Evolutionary conservation across 2,888 invertebrate genomes (phyloP).

Genomic region (Lasioglossum calceatum): DNA sequence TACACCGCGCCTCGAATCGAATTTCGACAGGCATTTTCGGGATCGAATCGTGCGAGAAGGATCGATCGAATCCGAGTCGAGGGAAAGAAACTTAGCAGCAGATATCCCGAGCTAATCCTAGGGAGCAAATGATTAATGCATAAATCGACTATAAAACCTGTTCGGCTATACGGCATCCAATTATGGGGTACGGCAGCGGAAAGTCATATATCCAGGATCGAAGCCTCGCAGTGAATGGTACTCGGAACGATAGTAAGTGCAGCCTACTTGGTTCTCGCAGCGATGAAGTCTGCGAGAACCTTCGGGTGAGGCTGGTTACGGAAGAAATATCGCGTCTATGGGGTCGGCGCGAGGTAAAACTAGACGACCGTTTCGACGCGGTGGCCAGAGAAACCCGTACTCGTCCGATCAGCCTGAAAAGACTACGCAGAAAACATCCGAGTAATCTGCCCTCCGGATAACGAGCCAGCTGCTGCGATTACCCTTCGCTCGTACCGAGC

Average conservation of each 20-base stretch:
- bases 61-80: background rate
- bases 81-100: background rate
- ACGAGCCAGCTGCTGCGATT: constrained; percentile 3
- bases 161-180: background rate
- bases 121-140: background rate
- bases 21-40: background rate
- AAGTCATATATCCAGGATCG: background rate
- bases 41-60: background rate
- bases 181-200: background rate
- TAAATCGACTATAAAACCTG: background rate
- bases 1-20: no score
- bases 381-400: constrained; percentile 10
- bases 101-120: background rate
- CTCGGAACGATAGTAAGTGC: background rate
- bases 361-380: background rate
- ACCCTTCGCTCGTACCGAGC: background rate
- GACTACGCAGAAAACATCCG: background rate
- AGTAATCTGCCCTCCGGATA: background rate
- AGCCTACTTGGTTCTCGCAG: background rate
- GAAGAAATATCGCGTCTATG: background rate
- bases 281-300: background rate
- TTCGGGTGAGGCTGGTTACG: background rate
- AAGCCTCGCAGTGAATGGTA: background rate
- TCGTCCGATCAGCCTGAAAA: background rate
- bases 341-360: background rate